Percentiles rank a stretch among this genome's conserved stretches.
Conservation (phyloP, 2,113 vertebrate species). For the Siniperca chuatsi region DNA sequence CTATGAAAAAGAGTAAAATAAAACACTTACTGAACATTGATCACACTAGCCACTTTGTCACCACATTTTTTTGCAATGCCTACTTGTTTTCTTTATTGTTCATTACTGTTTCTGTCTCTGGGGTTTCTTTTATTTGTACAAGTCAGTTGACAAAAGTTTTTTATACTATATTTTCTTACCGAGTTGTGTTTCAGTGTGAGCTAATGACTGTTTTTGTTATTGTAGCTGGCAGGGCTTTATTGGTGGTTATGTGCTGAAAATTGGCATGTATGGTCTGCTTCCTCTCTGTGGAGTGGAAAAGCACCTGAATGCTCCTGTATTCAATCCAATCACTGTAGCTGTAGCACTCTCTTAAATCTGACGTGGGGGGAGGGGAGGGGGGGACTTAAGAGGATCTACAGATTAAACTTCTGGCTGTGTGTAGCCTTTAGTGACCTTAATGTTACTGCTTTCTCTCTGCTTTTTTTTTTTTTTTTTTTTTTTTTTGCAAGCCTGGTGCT, state of each 20-base stretch:
- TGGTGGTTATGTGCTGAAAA: conserved; percentile 71
- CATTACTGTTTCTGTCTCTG: conserved; percentile 56
- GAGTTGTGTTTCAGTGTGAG: conserved; percentile 79
- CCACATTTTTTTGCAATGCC: conserved; percentile 70
- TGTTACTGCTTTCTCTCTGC: conserved; percentile 54
- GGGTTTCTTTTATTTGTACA: conserved; percentile 73
- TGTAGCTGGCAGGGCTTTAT: conserved; percentile 41
- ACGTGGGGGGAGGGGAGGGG: neutral
- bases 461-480: neutral
- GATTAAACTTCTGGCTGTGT: conserved; percentile 65
- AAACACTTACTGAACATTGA: conserved; percentile 81
- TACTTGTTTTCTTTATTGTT: conserved; percentile 62
- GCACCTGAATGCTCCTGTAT: conserved; percentile 42
- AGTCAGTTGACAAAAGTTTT: conserved; percentile 80
- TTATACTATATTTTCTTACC: conserved; percentile 88
- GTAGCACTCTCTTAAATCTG: conserved; percentile 50
- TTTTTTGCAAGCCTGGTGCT: conserved; percentile 46
- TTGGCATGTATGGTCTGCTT: conserved; percentile 18
- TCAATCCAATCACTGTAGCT: conserved; percentile 60
- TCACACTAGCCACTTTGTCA: conserved; percentile 85
- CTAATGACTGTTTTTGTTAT: conserved; percentile 71
- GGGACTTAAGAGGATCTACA: conserved; percentile 69
- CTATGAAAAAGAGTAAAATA: conserved; percentile 75
- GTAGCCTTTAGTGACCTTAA: conserved; percentile 57
- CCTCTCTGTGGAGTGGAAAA: conserved; percentile 29